Evolutionary conservation across 2,888 invertebrate species (phyloP).

Genomic region (Lysandra bellargus): DNA sequence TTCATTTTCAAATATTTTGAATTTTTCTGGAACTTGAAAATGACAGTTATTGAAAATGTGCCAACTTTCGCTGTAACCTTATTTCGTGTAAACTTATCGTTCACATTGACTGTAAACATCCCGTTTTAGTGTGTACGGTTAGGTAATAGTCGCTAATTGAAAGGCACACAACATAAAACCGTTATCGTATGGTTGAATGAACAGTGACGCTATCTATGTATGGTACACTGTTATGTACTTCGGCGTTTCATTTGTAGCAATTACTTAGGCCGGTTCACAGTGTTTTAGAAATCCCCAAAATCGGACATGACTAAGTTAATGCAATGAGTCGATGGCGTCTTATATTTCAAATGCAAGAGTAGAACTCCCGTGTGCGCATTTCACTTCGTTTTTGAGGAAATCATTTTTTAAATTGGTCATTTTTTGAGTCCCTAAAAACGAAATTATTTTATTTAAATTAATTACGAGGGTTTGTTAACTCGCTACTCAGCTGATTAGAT

Average conservation of each 20-base stretch:
- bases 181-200: conserved; percentile 31
- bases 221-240: conserved; percentile 22
- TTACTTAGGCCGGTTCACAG: background rate
- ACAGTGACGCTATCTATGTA: conserved; percentile 14
- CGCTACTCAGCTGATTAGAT: too few species aligned
- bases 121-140: conserved; percentile 23
- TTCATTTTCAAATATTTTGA: background rate
- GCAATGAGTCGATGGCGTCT: too few species aligned
- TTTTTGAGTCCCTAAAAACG: too few species aligned
- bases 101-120: background rate
- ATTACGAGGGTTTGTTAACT: too few species aligned
- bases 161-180: conserved; percentile 28
- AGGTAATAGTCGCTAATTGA: conserved; percentile 23
- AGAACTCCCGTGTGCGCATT: too few species aligned
- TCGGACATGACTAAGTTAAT: too few species aligned
- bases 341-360: too few species aligned
- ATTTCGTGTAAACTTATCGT: background rate
- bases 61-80: conserved; percentile 14
- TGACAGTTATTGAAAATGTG: background rate
- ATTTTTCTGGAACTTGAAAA: background rate
- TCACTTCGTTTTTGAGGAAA: too few species aligned
- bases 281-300: too few species aligned
- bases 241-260: conserved; percentile 8
- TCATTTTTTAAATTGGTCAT: too few species aligned
- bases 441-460: too few species aligned